phyloP scores from a whole-genome alignment of 2,113 vertebrate species.

The Bettongia penicillata region DNA sequence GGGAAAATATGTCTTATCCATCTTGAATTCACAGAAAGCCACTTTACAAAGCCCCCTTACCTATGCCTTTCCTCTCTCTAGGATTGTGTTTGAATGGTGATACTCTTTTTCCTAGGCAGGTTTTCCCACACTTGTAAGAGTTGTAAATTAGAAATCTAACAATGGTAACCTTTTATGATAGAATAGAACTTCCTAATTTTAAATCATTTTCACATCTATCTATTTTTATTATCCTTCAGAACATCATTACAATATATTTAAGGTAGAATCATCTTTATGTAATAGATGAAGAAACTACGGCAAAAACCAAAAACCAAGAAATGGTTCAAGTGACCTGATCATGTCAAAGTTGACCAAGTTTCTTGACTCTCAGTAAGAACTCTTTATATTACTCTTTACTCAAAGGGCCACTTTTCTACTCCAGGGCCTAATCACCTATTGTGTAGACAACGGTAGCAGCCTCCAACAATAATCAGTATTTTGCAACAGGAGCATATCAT shows the following conservation, averaged over 20 bases:
- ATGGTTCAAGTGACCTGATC: not conserved
- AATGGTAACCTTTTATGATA: not conserved
- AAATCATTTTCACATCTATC: conserved; percentile 11
- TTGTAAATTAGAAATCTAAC: not conserved
- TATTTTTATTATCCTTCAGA: not conserved
- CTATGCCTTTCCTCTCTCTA: not conserved
- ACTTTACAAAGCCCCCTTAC: not conserved
- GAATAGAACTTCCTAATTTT: not conserved
- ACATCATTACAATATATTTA: not conserved
- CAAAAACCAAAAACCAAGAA: not conserved
- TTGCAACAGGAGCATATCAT: too few species aligned
- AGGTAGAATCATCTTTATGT: not conserved
- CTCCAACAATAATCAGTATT: too few species aligned
- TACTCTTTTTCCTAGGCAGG: not conserved
- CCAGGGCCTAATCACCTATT: not conserved
- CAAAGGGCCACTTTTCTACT: not conserved
- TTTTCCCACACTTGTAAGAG: not conserved
- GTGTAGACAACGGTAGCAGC: too few species aligned
- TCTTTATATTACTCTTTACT: not conserved
- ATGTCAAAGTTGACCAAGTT: not conserved
- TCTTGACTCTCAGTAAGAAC: not conserved
- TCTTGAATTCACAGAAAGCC: not conserved
- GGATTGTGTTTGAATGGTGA: not conserved
- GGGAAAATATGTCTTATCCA: too few species aligned
- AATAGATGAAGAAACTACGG: not conserved